These are phyloP conservation scores for Euzetes globulus DNA, from an alignment of 2,888 invertebrate genomes.

Conservation along the genomic window DNA sequence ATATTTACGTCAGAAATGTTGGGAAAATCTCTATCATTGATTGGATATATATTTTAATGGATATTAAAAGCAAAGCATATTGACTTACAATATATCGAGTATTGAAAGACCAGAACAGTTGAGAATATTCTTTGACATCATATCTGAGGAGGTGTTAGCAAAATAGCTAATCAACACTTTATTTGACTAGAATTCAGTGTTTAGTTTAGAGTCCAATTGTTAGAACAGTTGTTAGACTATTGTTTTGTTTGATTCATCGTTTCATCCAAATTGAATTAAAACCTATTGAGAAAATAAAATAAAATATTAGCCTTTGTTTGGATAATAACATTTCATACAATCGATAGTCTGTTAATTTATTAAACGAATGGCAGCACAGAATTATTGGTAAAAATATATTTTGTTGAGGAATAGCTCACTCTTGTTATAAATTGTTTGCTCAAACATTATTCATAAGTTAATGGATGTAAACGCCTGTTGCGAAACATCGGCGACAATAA, in stretches of 20 bases:
- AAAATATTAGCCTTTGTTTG: background rate
- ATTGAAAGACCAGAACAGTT: background rate
- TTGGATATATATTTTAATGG: background rate
- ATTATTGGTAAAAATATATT: no score
- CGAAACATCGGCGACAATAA: no score
- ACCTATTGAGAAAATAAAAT: background rate
- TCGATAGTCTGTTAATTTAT: no score
- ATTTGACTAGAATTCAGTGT: background rate
- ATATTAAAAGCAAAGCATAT: background rate
- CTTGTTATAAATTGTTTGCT: no score
- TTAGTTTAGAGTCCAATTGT: background rate
- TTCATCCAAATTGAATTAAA: background rate
- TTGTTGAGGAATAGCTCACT: no score
- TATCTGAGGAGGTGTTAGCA: background rate
- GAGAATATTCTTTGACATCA: background rate
- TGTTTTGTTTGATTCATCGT: background rate
- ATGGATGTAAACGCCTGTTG: no score
- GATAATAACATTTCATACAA: background rate
- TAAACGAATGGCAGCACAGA: no score
- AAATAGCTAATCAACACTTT: background rate
- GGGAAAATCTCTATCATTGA: background rate
- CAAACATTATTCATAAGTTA: no score
- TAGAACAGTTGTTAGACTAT: background rate
- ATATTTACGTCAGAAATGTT: no score
- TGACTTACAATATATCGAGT: slow-evolving; percentile 1